Percentiles rank a stretch among this genome's conserved stretches.
Conservation (phyloP, 92 coral and sea anemone species). For the Palythoa grandiflora region DNA sequence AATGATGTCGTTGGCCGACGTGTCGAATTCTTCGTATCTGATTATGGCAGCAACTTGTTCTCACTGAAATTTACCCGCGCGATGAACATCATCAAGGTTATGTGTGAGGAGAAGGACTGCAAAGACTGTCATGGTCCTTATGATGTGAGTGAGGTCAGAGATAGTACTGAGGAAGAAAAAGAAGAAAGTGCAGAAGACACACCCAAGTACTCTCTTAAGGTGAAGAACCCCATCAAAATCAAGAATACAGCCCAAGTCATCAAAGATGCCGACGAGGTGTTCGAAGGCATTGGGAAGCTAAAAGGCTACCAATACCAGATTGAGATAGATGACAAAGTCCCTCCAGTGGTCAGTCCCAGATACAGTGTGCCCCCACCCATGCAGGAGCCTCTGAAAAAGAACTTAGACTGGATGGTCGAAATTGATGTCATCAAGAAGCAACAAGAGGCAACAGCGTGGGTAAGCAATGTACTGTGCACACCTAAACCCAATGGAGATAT, state of each 20-base stretch:
- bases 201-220: conserved; percentile 78
- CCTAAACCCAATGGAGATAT: conserved; percentile 71
- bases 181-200: conserved; percentile 62
- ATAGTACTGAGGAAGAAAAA: conserved; percentile 68
- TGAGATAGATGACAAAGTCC: conserved; percentile 70
- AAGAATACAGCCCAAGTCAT: conserved; percentile 73
- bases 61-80: conserved; percentile 75
- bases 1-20: conserved; percentile 72
- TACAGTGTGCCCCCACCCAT: conserved; percentile 69
- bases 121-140: conserved; percentile 72
- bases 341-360: conserved; percentile 77
- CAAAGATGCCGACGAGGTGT: conserved; percentile 70
- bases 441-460: conserved; percentile 65
- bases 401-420: conserved; percentile 71
- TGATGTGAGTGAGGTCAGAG: conserved; percentile 74
- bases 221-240: conserved; percentile 69
- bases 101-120: conserved; percentile 79
- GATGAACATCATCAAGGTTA: conserved; percentile 74
- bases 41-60: conserved; percentile 79
- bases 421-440: conserved; percentile 73
- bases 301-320: conserved; percentile 79
- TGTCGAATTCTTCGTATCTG: conserved; percentile 69
- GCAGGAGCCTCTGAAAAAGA: conserved; percentile 79
- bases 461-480: conserved; percentile 75
- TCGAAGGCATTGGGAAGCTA: conserved; percentile 73